A percentile compares a stretch with the other conserved stretches of the same genome.
Evolutionary conservation across 2,888 invertebrate species (phyloP).

Genomic region (Stenolophus ochropezus): DNA sequence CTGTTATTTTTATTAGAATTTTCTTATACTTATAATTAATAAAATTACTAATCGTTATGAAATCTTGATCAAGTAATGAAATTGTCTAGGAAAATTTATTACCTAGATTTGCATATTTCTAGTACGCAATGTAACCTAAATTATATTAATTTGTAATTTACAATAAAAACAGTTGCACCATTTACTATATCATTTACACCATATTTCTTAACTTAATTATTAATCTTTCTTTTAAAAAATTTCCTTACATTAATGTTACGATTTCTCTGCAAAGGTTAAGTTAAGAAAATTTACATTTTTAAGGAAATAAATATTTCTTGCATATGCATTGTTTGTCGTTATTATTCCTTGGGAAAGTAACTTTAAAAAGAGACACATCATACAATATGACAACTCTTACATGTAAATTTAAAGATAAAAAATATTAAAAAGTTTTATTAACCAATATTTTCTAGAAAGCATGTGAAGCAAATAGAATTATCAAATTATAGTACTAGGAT

Average conservation of each 20-base stretch:
- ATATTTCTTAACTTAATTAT: not conserved
- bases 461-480: no score
- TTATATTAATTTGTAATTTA: not conserved
- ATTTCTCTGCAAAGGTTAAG: not conserved
- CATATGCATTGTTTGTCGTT: not conserved
- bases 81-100: not conserved
- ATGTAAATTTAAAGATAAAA: no score
- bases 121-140: not conserved
- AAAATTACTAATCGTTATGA: no score
- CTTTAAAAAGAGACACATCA: not conserved
- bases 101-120: not conserved
- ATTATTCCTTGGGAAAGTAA: constrained; percentile 6
- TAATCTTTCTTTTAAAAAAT: not conserved
- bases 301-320: not conserved
- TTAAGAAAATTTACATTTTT: not conserved
- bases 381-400: not conserved
- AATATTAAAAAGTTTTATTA: no score
- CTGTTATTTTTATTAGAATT: no score
- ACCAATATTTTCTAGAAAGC: no score
- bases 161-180: not conserved
- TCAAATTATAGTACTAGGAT: no score
- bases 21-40: no score
- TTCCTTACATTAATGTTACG: not conserved
- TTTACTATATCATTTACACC: not conserved
- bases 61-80: not conserved